These are phyloP conservation scores for Blera fallax DNA, from an alignment of 2,888 invertebrate species.

Conservation along the genomic window DNA sequence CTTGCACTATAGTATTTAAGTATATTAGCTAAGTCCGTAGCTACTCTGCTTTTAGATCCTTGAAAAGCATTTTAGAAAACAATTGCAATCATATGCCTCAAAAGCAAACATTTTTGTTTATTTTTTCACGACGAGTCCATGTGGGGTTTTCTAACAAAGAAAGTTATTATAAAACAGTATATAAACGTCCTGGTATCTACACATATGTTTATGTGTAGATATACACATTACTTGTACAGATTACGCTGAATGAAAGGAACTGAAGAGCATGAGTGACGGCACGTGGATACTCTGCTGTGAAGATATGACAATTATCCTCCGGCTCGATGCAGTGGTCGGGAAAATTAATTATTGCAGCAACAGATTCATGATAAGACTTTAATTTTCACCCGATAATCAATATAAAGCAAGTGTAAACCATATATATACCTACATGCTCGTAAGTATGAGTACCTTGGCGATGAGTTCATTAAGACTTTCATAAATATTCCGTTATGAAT, in stretches of 20 bases:
- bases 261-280: neutral
- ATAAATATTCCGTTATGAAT: too few relatives aligned
- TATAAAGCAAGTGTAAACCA: too few relatives aligned
- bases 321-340: neutral
- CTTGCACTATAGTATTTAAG: too few relatives aligned
- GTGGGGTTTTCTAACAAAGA: neutral
- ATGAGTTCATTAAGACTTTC: too few relatives aligned
- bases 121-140: neutral
- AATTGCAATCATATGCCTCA: neutral
- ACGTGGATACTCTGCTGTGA: neutral
- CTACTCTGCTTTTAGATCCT: too few relatives aligned
- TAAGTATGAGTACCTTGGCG: too few relatives aligned
- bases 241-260: neutral
- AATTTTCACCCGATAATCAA: neutral
- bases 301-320: neutral
- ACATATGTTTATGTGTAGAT: neutral
- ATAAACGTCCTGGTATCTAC: neutral
- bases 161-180: neutral
- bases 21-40: too few relatives aligned
- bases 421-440: too few relatives aligned
- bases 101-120: neutral
- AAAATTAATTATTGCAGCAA: slow-evolving; percentile 4
- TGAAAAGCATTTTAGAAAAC: too few relatives aligned
- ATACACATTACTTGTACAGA: neutral
- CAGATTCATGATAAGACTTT: neutral